These are phyloP conservation scores for Lymantria monacha DNA, from an alignment of 2,888 invertebrate genomes.

Conservation along the genomic window DNA sequence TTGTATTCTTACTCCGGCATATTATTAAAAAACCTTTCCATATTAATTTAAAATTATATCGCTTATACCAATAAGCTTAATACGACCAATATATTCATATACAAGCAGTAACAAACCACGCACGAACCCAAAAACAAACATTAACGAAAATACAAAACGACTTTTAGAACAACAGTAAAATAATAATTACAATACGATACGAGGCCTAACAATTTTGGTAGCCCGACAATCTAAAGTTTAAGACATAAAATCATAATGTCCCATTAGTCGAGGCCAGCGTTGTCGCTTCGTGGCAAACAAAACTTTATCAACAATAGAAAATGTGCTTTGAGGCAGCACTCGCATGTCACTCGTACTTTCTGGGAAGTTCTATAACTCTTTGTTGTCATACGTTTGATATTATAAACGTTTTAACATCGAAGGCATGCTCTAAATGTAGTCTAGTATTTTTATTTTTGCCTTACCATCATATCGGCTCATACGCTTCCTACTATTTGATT, in stretches of 20 bases:
- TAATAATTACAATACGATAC: constrained; percentile 36
- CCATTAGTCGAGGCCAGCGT: constrained; percentile 25
- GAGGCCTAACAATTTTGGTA: constrained; percentile 19
- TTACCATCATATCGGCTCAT: too few species aligned
- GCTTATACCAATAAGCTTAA: too few species aligned
- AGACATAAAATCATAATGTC: constrained; percentile 33
- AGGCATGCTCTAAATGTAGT: constrained; percentile 21
- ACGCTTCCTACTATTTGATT: too few species aligned
- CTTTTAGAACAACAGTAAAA: constrained; percentile 28
- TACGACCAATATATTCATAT: constrained; percentile 1
- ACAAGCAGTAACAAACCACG: constrained; percentile 4
- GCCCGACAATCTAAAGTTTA: constrained; percentile 29
- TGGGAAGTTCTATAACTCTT: constrained; percentile 37
- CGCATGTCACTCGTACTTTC: constrained; percentile 37
- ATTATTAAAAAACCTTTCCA: too few species aligned
- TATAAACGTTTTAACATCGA: constrained; percentile 43
- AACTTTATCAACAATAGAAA: constrained; percentile 43
- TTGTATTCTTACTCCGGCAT: too few species aligned
- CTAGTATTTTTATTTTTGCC: constrained; percentile 6
- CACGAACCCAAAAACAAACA: constrained; percentile 19
- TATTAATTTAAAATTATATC: too few species aligned
- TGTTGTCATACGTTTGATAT: constrained; percentile 53
- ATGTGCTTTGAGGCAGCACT: constrained; percentile 38
- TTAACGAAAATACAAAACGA: constrained; percentile 20
- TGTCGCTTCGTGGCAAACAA: constrained; percentile 34